Percentiles rank a stretch among this genome's conserved stretches.
Evolutionary conservation across 2,888 invertebrate species (phyloP).

Genomic region (Pogonocherus hispidulus): DNA sequence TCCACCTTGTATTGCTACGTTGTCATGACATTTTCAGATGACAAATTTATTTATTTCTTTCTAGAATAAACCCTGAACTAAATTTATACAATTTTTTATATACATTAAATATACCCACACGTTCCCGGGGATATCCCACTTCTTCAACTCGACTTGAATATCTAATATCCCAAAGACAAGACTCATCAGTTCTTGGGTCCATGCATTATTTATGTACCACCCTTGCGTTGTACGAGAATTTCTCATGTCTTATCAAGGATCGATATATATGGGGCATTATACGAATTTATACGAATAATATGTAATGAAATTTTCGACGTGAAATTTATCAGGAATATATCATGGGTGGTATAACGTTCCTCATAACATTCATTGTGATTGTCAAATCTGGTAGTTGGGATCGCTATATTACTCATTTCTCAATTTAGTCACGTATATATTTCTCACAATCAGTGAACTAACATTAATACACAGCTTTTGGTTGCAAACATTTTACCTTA

Average conservation of each 20-base stretch:
- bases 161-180: constrained; percentile 3
- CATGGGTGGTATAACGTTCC: no score
- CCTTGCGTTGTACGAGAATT: not conserved
- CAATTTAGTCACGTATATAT: no score
- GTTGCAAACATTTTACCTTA: no score
- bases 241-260: not conserved
- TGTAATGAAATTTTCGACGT: not conserved
- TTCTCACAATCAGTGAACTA: no score
- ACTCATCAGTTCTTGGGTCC: not conserved
- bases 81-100: not conserved
- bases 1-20: no score
- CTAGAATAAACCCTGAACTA: no score
- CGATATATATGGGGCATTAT: not conserved
- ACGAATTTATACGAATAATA: not conserved
- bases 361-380: no score
- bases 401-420: no score
- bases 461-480: no score
- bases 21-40: no score
- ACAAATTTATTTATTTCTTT: no score
- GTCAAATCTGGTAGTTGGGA: no score
- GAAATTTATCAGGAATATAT: not conserved
- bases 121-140: not conserved
- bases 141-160: not conserved
- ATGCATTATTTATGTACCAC: constrained; percentile 2
- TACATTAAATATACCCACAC: not conserved